Evolutionary conservation across 2,797 vertebrate genomes (phyloP).

Genomic region (Melanotaenia trifasciata): DNA sequence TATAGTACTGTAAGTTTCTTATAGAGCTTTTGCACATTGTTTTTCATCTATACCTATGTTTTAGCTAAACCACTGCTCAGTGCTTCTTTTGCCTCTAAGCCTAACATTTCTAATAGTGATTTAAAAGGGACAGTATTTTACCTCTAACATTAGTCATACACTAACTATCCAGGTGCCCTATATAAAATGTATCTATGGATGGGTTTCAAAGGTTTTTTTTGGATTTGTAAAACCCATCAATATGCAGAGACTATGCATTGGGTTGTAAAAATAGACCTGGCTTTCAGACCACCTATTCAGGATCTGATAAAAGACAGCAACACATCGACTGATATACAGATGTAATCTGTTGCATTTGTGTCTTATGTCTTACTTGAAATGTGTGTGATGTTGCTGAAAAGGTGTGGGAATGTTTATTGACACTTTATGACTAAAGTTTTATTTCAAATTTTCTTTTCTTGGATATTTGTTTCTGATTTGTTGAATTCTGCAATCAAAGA

Average conservation of each 20-base stretch:
- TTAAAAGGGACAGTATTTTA: neutral
- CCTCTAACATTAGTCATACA: neutral
- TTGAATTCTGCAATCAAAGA: no score
- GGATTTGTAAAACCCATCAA: neutral
- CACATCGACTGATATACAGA: no score
- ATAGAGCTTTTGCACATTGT: neutral
- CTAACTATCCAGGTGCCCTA: neutral
- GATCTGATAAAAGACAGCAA: no score
- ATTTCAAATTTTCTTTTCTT: neutral
- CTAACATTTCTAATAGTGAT: no score
- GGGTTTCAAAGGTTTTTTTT: neutral
- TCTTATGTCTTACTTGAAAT: neutral
- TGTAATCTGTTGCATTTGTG: neutral
- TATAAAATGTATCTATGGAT: neutral
- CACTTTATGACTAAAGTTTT: conserved; percentile 13
- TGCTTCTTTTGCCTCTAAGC: neutral
- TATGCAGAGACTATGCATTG: no score
- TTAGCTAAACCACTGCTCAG: neutral
- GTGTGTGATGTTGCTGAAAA: neutral
- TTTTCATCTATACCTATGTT: neutral
- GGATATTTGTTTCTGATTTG: no score
- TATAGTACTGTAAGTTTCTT: neutral
- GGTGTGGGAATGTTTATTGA: neutral
- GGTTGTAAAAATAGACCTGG: no score
- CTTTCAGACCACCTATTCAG: no score